Base-by-base conservation (phyloP, 2,113 vertebrate genomes). In the Chaetura pelagica region DNA sequence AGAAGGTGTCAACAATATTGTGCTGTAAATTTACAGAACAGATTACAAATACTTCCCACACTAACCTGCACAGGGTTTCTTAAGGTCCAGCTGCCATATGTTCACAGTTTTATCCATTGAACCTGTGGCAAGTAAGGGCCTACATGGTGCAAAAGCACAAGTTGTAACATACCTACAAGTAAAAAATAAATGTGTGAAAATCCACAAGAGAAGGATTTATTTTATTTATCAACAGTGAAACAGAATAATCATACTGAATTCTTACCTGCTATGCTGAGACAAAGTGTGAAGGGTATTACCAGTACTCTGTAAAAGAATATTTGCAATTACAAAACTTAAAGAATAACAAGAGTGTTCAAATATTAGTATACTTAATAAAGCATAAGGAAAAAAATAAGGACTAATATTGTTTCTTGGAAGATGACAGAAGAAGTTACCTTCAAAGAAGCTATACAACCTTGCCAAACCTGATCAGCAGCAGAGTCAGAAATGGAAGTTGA, bases 51-150 rank as follows among this genome's bases (percentile, higher is more conserved):
- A 34, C 26, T 62, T 58, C 30, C 30, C 34, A 69, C 84, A 97
- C 97, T 94, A 89, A 98, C 99, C 98, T 97, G 94, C 88, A 75
- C n/a, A 84, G 82, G 81, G 59, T n/a, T 95, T 88, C 85, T 98
- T 96, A 22, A 82, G 81, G 78, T 97, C 98, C 84, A 99, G 95
- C 44, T 98, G 98, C 99, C 99, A 99, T 86, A 99, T 94, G 15
- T 98, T 98, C 75, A 99, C 98, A 7, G 97, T 98, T 97, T 99
- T 98, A 97, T 99, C 99, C 99, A 99, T 99, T 54, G 99, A 99
- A 78, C 99, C 99, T 17, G 98, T 99, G 72, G 99, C 99, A 64
- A 99, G 98, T 94, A 99, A 97, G 35, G 98, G 97, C 79, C 94
- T 84, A 85, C 12, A 79, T 34, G 98, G 98, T 91, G 99, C 98